Percentiles rank a stretch among this genome's conserved stretches.
These are phyloP conservation scores for Drosophila rubida DNA, from an alignment of 2,888 invertebrate species.

Conservation along the genomic window DNA sequence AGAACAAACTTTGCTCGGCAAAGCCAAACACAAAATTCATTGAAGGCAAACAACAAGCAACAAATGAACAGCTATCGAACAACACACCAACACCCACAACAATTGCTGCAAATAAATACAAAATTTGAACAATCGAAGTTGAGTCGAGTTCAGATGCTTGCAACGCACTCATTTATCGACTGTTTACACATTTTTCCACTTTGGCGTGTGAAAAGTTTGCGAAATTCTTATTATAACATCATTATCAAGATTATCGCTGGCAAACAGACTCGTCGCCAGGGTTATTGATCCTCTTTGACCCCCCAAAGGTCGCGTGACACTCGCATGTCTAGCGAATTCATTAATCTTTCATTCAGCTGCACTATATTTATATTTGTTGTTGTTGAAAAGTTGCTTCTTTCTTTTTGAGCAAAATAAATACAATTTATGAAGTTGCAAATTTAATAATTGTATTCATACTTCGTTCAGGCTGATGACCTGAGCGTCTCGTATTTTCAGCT, in stretches of 20 bases:
- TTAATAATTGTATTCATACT: conserved; percentile 1
- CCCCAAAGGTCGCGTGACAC: not conserved
- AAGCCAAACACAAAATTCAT: conserved; percentile 23
- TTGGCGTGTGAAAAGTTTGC: conserved; percentile 9
- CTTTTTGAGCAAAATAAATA: not conserved
- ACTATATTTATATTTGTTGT: not conserved
- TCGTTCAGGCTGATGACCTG: not conserved
- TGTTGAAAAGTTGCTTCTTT: conserved; percentile 5
- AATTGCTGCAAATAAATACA: conserved; percentile 18
- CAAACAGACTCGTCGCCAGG: not conserved
- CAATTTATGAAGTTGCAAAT: conserved; percentile 9
- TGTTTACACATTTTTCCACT: conserved; percentile 37
- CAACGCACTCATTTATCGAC: conserved; percentile 17
- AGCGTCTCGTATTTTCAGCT: not conserved
- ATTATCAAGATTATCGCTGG: conserved; percentile 15
- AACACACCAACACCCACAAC: conserved; percentile 20
- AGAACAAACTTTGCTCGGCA: conserved; percentile 30
- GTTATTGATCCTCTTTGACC: conserved; percentile 7
- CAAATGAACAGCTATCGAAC: conserved; percentile 23
- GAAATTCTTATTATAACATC: conserved; percentile 21
- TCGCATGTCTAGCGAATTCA: conserved; percentile 11
- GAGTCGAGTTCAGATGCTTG: not conserved
- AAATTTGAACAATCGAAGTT: conserved; percentile 7
- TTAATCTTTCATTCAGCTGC: conserved; percentile 4
- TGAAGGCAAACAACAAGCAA: conserved; percentile 24